Percentiles rank a stretch among this genome's conserved stretches.
These are phyloP conservation scores for Allolobophora icterica DNA, from an alignment of 2,888 invertebrate species.

Conservation along the genomic window DNA sequence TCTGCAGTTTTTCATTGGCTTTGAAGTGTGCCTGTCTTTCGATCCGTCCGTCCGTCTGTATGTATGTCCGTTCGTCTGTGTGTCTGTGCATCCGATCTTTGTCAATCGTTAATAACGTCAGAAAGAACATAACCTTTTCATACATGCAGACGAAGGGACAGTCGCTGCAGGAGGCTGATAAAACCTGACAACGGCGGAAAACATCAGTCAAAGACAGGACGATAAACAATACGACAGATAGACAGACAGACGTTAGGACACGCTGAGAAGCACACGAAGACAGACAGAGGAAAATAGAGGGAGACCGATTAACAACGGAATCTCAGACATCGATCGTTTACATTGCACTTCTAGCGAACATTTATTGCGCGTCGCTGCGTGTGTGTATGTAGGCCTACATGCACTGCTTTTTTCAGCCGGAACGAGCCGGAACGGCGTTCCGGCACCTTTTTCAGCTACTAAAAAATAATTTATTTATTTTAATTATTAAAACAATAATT, in stretches of 20 bases:
- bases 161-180: neutral
- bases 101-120: neutral
- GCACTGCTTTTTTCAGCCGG: too few species aligned
- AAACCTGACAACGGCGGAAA: neutral
- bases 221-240: neutral
- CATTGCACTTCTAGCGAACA: too few species aligned
- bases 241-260: neutral
- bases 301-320: too few species aligned
- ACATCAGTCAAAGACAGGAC: neutral
- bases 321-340: too few species aligned
- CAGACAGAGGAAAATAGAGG: too few species aligned
- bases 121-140: neutral
- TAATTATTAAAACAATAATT: too few species aligned
- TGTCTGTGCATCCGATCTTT: neutral
- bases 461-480: too few species aligned
- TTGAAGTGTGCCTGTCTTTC: neutral
- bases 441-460: too few species aligned
- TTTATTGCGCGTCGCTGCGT: too few species aligned
- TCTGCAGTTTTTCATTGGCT: too few species aligned
- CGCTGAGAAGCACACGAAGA: neutral
- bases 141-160: neutral
- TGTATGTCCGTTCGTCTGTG: neutral
- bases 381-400: too few species aligned
- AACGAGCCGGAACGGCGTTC: too few species aligned
- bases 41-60: neutral